Evolutionary conservation across 2,797 vertebrate genomes (phyloP), one percentile per base, ranked within the genome.

Genomic region (Petrocephalus schoutedeni): DNA sequence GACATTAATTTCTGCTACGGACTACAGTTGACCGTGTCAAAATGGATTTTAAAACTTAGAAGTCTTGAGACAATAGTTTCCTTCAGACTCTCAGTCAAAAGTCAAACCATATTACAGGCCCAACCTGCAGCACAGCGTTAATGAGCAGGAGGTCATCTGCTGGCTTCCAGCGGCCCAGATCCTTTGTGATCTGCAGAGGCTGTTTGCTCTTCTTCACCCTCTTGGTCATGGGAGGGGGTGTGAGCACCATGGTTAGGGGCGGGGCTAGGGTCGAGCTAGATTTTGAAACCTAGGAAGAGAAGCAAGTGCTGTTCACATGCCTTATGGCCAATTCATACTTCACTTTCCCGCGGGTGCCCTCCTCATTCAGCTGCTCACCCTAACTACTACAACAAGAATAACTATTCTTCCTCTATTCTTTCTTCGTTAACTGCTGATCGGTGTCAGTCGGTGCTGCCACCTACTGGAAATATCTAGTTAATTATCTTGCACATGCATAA

Each of bases 201-300:
- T 99, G 98, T 90, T 99, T 99, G 93, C 96, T 98, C 92, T 99
- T 99, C 95, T 99, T 99, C 85, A 99, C 95, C 90, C 98, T 95
- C 92, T 99, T 99, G 87, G 96, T 93, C 54, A 99, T 96, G 16
- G 96, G 95, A 0, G 97, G 94, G 45, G 95, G 95, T 54, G 95
- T 93, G 51, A 97, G 89, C 0, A 97, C 94, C 90, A 96, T 96
- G 0, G 96, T 95, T 77, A 97, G 96, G 23, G 97, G 97, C 0
- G 95, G 95, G 0, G 95, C 95, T 54, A 97, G 96, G 10, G 95
- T 86, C 0, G 95, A 94, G 82, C 96, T 95, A 0, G 97, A 93
- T 91, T 98, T 98, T 64, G 97, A 95, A 28, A 98, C 94, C 97
- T 99, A 74, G 0, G 21, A 9, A 19, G 9, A 16, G 4, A 67